Evolutionary conservation across 2,888 invertebrate species (phyloP).

Genomic region (Agrilus mali): DNA sequence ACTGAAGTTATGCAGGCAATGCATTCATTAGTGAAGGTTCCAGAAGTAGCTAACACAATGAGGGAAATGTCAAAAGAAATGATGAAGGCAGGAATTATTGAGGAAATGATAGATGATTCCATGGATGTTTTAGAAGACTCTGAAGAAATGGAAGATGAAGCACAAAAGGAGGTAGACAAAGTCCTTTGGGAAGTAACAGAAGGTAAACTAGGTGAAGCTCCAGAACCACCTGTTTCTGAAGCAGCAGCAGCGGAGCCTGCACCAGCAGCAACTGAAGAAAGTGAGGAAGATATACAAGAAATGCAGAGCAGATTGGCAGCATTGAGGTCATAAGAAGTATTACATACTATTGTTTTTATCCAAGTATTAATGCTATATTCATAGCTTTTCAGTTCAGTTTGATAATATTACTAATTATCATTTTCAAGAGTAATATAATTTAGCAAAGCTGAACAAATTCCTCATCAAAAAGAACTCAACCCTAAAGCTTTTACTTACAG

Average conservation of each 20-base stretch:
- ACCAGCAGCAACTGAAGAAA: slow-evolving; percentile 44
- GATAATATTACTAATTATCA: too few species aligned
- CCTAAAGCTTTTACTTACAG: too few species aligned
- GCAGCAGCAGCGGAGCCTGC: slow-evolving; percentile 42
- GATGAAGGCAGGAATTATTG: slow-evolving; percentile 98
- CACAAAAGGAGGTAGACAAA: slow-evolving; percentile 65
- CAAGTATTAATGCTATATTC: too few species aligned
- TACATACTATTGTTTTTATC: slow-evolving; percentile 13
- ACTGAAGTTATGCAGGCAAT: slow-evolving; percentile 98
- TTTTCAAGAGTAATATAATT: too few species aligned
- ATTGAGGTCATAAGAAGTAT: slow-evolving; percentile 58
- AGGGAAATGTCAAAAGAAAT: slow-evolving; percentile 96
- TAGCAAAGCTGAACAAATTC: too few species aligned
- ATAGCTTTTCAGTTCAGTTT: too few species aligned
- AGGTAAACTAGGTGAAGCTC: slow-evolving; percentile 86
- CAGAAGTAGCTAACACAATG: slow-evolving; percentile 93
- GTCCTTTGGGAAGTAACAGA: slow-evolving; percentile 80
- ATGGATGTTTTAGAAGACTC: slow-evolving; percentile 87
- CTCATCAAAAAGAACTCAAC: too few species aligned
- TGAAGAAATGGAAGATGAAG: slow-evolving; percentile 93
- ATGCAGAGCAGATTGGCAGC: slow-evolving; percentile 86
- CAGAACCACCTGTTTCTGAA: slow-evolving; percentile 59
- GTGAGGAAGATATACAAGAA: slow-evolving; percentile 72
- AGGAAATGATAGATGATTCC: slow-evolving; percentile 98
- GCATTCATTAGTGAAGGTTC: slow-evolving; percentile 81